Base-by-base conservation (phyloP, 2,113 vertebrate genomes). In the Coturnix japonica region DNA sequence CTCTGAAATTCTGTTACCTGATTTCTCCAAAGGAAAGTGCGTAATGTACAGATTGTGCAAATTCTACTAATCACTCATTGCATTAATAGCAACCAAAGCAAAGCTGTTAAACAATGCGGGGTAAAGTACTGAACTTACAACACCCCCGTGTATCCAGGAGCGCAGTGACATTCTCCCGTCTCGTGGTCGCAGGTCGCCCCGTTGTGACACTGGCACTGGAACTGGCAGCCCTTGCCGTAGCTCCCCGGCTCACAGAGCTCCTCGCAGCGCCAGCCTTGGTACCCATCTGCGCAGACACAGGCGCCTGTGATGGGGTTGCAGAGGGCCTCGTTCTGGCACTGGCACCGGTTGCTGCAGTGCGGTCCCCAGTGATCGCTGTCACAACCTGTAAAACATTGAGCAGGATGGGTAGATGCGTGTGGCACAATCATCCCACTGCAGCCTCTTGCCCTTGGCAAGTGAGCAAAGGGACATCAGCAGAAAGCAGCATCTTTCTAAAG, bases 271-370 rank as follows among this genome's bases (percentile, higher is more conserved):
- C 99, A 99, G 31, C 99, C 99, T 39, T 98, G 98, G 97, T 98
- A 99, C 26, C 99, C 99, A 0, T 99, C 98, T 0, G 99, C 98
- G 56, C 99, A 99, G 75, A 99, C 99, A 33, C 99, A 99, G 90
- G 99, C 99, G 0, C 99, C 99, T 0, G 99, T 99, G 98, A 99
- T 99, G 95, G 99, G 99, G 97, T 99, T 99, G 96, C 99, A 99
- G 93, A 99, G 98, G 11, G 99, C 99, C 20, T 97, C 98, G 3
- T 99, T 99, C 96, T 98, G 99, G 85, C 99, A 99, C 94, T 99
- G 99, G 97, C 99, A 99, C 6, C 99, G 98, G 96, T 99, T 99
- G 96, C 99, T 99, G 98, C 99, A 99, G 82, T 99, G 99, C 13
- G 99, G 99, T 2, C 99, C 99, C 99, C 99, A 99, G 97, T 98